These are phyloP conservation scores for Cydia splendana DNA, from an alignment of 1,140 invertebrate species.

Conservation along the genomic window DNA sequence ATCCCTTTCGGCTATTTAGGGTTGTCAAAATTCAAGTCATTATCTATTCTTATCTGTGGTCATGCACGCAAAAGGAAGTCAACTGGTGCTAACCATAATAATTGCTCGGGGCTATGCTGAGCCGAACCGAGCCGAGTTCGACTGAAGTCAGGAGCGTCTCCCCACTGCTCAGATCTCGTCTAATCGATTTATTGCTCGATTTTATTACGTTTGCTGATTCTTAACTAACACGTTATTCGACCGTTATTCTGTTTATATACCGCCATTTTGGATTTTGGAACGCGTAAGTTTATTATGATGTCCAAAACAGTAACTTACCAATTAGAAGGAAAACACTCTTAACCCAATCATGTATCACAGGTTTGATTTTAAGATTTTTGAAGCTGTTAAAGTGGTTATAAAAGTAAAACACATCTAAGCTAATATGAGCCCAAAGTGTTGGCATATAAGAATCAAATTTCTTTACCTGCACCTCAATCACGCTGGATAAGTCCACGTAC, in stretches of 20 bases:
- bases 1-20: too few species aligned
- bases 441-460: background rate
- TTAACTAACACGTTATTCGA: constrained; percentile 26
- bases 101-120: too few species aligned
- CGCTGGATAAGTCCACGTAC: constrained; percentile 83
- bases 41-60: too few species aligned
- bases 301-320: constrained; percentile 12
- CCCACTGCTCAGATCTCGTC: background rate
- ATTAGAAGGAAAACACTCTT: background rate
- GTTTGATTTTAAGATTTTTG: background rate
- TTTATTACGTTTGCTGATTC: constrained; percentile 27
- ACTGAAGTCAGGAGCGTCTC: too few species aligned
- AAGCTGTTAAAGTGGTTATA: background rate
- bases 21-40: too few species aligned
- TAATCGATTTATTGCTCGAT: constrained; percentile 27
- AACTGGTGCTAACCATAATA: too few species aligned
- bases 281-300: constrained; percentile 7
- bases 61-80: too few species aligned
- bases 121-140: too few species aligned
- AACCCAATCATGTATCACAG: background rate
- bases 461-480: constrained; percentile 83
- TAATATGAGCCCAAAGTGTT: background rate
- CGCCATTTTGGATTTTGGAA: constrained; percentile 9
- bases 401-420: background rate
- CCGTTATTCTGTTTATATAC: constrained; percentile 19